Evolutionary conservation across 1,140 invertebrate species (phyloP).

Genomic region (Euwallacea similis): DNA sequence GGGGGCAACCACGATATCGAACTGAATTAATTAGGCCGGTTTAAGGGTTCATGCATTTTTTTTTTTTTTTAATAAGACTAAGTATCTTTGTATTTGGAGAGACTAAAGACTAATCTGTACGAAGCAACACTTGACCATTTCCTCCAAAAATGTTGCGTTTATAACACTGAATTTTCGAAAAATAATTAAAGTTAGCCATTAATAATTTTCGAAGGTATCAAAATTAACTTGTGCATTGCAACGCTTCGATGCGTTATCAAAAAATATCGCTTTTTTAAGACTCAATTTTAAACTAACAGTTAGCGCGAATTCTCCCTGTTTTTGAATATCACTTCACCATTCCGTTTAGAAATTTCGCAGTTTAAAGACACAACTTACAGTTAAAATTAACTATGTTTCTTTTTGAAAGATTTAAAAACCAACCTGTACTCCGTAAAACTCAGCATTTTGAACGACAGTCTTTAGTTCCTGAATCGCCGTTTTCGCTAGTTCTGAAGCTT

Average conservation of each 20-base stretch:
- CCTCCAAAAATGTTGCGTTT: too few species aligned
- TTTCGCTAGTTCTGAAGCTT: conserved; percentile 66
- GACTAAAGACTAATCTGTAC: too few species aligned
- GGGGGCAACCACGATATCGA: conserved; percentile 63
- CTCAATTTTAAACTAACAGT: too few species aligned
- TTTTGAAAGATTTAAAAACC: conserved; percentile 19
- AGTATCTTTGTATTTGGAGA: too few species aligned
- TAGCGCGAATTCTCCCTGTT: too few species aligned
- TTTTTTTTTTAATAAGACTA: neutral
- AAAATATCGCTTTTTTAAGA: too few species aligned
- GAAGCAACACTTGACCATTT: neutral
- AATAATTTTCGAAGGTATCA: too few species aligned
- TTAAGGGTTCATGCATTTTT: neutral
- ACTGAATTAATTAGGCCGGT: conserved; percentile 51
- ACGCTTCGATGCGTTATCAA: too few species aligned
- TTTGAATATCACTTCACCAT: neutral
- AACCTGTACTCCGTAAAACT: conserved; percentile 75
- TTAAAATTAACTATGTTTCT: neutral
- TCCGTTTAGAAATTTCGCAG: neutral
- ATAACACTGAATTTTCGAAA: too few species aligned
- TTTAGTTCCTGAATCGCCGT: conserved; percentile 75
- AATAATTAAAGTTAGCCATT: too few species aligned
- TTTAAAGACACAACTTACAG: neutral
- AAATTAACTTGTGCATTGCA: too few species aligned
- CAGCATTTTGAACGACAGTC: conserved; percentile 66